phyloP scores from a whole-genome alignment of 1,140 invertebrate species.

The Melipona quadrifasciata region DNA sequence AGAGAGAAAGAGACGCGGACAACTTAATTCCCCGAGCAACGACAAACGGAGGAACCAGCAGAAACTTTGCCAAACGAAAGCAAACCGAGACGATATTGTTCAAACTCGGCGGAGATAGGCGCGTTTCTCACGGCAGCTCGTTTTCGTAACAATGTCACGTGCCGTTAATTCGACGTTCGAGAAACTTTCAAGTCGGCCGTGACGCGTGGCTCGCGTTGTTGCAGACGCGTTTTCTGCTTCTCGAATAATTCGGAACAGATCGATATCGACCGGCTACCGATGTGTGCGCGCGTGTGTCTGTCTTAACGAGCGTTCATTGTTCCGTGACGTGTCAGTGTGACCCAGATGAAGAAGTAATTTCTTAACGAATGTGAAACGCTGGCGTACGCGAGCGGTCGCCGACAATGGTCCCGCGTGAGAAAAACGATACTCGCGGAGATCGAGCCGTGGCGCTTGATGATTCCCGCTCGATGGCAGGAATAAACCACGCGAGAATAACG shows the following conservation, averaged over 20 bases:
- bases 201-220: neutral
- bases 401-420: conserved; percentile 5
- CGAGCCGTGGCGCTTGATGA: neutral
- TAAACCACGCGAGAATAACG: conserved; percentile 20
- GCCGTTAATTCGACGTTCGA: conserved; percentile 2
- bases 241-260: conserved; percentile 50
- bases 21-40: neutral
- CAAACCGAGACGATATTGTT: neutral
- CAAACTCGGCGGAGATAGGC: too few relatives aligned
- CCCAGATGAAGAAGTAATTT: conserved; percentile 69
- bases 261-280: conserved; percentile 17
- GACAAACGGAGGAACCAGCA: neutral
- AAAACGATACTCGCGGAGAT: neutral
- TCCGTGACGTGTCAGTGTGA: conserved; percentile 52
- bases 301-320: conserved; percentile 61
- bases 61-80: neutral
- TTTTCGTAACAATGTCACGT: conserved; percentile 36
- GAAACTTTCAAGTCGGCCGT: conserved; percentile 1
- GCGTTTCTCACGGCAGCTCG: neutral
- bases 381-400: neutral
- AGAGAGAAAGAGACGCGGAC: neutral
- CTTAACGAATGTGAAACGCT: conserved; percentile 34
- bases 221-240: neutral
- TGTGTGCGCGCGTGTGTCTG: neutral
- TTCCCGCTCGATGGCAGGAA: neutral